A percentile compares a stretch with the other conserved stretches of the same genome.
Conservation (phyloP, 2,113 vertebrate species). For the Saimiri boliviensis region DNA sequence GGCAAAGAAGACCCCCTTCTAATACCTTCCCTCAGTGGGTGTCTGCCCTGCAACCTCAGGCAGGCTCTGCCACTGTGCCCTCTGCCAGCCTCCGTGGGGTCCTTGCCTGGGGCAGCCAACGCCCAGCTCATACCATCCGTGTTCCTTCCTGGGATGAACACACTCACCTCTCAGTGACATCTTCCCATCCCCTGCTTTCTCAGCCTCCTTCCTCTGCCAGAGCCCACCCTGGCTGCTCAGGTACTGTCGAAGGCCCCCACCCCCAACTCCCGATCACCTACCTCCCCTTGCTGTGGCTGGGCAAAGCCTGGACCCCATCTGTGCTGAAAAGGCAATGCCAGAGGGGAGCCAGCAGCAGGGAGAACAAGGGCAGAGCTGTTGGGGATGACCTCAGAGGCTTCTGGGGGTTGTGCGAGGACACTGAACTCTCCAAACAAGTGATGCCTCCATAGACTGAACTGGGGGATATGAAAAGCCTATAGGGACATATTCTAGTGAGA, state of each 20-base stretch:
- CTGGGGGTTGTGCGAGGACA: not conserved
- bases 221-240: not conserved
- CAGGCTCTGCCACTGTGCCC: not conserved
- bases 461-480: fast-evolving
- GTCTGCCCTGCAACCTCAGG: not conserved
- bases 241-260: too few relatives aligned
- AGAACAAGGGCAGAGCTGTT: not conserved
- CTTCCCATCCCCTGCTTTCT: not conserved
- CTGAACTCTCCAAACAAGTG: not conserved
- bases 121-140: not conserved
- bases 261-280: not conserved
- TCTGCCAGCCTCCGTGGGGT: not conserved
- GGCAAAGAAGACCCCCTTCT: not conserved
- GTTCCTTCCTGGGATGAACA: not conserved
- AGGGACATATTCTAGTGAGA: not conserved
- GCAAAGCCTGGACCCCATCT: not conserved
- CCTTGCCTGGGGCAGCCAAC: fast-evolving
- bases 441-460: not conserved
- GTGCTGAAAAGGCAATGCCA: not conserved
- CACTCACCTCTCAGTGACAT: not conserved
- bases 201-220: not conserved
- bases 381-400: not conserved
- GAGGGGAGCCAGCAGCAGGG: not conserved
- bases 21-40: too few relatives aligned
- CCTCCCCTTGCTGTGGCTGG: not conserved